Evolutionary conservation across 1,140 invertebrate genomes (phyloP), one percentile per base, ranked within the genome.

Genomic region (Odontomachus brunneus): DNA sequence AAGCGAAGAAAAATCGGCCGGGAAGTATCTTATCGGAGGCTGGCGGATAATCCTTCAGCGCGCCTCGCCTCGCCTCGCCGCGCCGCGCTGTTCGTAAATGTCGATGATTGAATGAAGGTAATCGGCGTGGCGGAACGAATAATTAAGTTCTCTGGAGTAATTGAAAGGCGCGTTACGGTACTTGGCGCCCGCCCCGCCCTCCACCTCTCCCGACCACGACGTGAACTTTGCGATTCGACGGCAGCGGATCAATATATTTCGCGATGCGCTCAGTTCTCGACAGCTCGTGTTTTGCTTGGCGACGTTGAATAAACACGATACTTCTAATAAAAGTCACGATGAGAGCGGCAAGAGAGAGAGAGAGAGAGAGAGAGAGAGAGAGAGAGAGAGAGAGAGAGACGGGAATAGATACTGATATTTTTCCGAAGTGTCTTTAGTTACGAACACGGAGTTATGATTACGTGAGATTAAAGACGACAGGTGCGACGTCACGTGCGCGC

Each of bases 1-100:
- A 86, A 72, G 24, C 66, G 65, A 53, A 38, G 78, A 48, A 86
- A 85, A 75, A 86, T 87, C 84, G 59, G 55, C 38, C 59, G 38
- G 49, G 53, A 60, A 87, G 84, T 83, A 72, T 85, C 71, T 87
- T 78, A 67, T 82, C 65, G 59, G 29, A 38, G 24, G 49, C 75
- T 33, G 66, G 69, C n/a, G 24, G 59, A 85, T 67, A 66, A 86
- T 55, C 59, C 15, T 48, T 82, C 69, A 57, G 62, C 72, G 3
- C 38, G 38, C 51, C 5, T 15, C 26, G 24, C 59, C 57, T 11
- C 51, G 29, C 17, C 55, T n/a, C 22, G 71, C 55, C 4, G 2
- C 26, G 24, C 26, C 57, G 15, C 14, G 7, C 53, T 1, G 53
- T 0, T 22, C 33, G 66, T 78, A 80, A 71, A 71, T 55, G 63